These are phyloP conservation scores for Trichogramma dendrolimi DNA, from an alignment of 2,888 invertebrate species.

Conservation along the genomic window DNA sequence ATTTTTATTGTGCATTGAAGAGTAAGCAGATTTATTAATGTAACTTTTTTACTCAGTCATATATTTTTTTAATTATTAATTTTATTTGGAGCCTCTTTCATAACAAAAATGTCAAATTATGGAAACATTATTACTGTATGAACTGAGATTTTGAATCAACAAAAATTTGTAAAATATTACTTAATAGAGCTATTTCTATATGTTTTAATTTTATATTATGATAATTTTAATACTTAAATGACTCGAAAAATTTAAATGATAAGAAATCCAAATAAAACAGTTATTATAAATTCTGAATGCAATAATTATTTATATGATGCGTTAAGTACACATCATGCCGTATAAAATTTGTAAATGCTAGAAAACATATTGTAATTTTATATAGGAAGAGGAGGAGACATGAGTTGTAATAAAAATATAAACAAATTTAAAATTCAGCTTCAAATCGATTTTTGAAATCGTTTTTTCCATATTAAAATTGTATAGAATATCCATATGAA, in stretches of 20 bases:
- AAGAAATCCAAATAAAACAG: not conserved
- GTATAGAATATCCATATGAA: constrained; percentile 29
- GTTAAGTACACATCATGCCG: not conserved
- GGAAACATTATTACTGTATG: too few relatives aligned
- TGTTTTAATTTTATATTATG: not conserved
- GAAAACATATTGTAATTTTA: constrained; percentile 16
- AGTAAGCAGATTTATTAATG: not conserved
- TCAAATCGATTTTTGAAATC: constrained; percentile 28
- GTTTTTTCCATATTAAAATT: constrained; percentile 26
- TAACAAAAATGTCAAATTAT: not conserved
- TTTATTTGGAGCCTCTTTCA: too few relatives aligned
- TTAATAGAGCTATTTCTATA: not conserved
- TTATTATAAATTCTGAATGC: not conserved
- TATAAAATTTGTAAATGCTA: constrained; percentile 10
- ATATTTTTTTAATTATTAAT: too few relatives aligned
- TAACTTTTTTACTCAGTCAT: too few relatives aligned
- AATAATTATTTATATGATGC: not conserved
- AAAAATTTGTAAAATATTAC: not conserved
- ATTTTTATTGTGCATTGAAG: too few relatives aligned
- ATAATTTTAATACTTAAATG: not conserved
- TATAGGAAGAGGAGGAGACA: constrained; percentile 9
- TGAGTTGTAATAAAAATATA: not conserved
- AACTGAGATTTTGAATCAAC: not conserved
- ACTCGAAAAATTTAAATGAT: not conserved
- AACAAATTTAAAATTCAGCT: constrained; percentile 12